Percentiles rank a stretch among this genome's conserved stretches.
Evolutionary conservation across 2,888 invertebrate genomes (phyloP).

Genomic region (Chrysolina americana): DNA sequence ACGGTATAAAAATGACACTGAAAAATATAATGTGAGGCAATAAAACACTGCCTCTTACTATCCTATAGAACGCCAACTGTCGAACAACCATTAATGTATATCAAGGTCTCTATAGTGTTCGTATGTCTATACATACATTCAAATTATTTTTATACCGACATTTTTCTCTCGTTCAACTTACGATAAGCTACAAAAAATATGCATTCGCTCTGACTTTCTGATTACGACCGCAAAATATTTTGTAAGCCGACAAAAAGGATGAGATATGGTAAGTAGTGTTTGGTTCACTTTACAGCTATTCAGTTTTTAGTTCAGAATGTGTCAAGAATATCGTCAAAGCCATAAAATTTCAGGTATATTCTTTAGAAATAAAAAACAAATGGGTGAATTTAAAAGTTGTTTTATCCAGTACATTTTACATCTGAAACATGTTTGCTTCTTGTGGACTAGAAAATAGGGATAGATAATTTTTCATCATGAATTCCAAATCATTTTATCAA

Average conservation of each 20-base stretch:
- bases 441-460: too few species aligned
- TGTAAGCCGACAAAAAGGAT: background rate
- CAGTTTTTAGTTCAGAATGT: too few species aligned
- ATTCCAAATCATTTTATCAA: too few species aligned
- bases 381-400: too few species aligned
- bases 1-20: conserved; percentile 58
- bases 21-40: conserved; percentile 63
- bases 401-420: too few species aligned
- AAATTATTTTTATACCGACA: conserved; percentile 61
- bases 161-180: conserved; percentile 53
- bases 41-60: conserved; percentile 62
- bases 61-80: conserved; percentile 52
- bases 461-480: too few species aligned
- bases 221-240: conserved; percentile 3
- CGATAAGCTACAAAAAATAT: conserved; percentile 34
- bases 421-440: too few species aligned
- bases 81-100: conserved; percentile 52
- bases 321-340: too few species aligned
- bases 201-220: conserved; percentile 11
- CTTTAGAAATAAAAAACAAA: too few species aligned
- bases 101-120: conserved; percentile 56
- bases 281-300: too few species aligned
- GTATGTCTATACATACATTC: conserved; percentile 63
- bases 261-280: background rate
- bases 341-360: too few species aligned